These are phyloP conservation scores for Balearica regulorum DNA, from an alignment of 2,797 vertebrate genomes.

Conservation along the genomic window DNA sequence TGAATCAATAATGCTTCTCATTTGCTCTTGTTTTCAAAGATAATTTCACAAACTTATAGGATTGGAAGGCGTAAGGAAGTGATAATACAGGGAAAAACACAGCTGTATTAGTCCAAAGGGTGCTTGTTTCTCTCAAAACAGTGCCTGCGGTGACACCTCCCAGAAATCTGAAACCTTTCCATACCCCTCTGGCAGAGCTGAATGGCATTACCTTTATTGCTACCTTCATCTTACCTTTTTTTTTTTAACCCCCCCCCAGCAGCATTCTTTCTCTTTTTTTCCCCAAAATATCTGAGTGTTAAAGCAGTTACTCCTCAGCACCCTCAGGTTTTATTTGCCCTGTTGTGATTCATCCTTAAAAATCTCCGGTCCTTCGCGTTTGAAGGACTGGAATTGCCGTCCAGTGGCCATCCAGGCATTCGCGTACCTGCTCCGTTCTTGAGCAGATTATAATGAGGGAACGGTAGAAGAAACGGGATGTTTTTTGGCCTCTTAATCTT, in stretches of 20 bases:
- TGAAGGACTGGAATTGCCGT: neutral
- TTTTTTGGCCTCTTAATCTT: neutral
- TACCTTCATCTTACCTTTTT: neutral
- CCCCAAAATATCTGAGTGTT: neutral
- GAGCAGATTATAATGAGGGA: neutral
- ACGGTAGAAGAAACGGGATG: fast-evolving
- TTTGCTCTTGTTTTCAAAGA: neutral
- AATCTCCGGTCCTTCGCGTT: neutral
- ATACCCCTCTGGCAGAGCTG: neutral
- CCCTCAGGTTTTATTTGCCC: neutral
- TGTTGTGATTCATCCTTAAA: neutral
- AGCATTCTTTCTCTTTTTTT: neutral
- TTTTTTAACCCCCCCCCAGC: neutral
- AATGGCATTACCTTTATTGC: neutral
- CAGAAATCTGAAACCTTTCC: neutral
- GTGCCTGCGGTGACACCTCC: neutral
- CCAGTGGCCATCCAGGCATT: neutral
- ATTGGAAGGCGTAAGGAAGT: neutral
- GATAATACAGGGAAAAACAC: neutral
- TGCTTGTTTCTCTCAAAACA: neutral
- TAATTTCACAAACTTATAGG: neutral
- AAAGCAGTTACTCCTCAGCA: neutral
- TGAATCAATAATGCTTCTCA: neutral
- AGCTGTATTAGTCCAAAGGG: neutral
- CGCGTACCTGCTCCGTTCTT: fast-evolving